phyloP scores from a whole-genome alignment of 2,888 invertebrate species.

The Sinotaia quadrata region DNA sequence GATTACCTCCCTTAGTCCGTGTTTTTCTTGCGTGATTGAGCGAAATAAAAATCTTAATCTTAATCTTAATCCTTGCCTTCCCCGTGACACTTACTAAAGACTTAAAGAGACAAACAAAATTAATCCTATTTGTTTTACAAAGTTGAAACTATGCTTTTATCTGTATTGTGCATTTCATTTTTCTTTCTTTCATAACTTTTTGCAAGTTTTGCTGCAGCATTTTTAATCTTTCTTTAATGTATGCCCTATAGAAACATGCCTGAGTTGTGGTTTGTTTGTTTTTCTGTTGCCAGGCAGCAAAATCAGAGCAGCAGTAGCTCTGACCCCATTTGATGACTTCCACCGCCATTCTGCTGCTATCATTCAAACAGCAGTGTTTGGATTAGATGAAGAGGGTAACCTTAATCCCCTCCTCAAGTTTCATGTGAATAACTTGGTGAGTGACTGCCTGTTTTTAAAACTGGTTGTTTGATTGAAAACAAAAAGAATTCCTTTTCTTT shows the following conservation, averaged over 20 bases:
- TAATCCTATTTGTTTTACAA: neutral
- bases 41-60: no score
- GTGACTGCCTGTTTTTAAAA: no score
- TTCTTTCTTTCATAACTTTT: neutral
- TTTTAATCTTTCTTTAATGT: neutral
- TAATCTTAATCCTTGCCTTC: no score
- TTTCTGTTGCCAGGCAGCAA: conserved; percentile 52
- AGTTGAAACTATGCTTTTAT: neutral
- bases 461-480: no score
- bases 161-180: neutral
- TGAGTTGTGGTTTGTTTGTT: no score
- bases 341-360: conserved; percentile 64
- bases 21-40: no score
- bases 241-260: neutral
- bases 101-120: no score
- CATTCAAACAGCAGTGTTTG: conserved; percentile 65
- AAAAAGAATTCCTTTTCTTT: no score
- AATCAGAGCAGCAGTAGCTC: conserved; percentile 63
- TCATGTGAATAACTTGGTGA: conserved; percentile 57
- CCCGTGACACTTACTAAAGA: no score
- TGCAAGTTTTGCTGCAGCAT: neutral
- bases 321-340: conserved; percentile 66
- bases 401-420: conserved; percentile 42
- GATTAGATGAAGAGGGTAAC: conserved; percentile 37
- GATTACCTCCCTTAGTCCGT: no score